These are phyloP conservation scores for Thalassophryne amazonica DNA, from an alignment of 2,797 vertebrate genomes.

Conservation along the genomic window DNA sequence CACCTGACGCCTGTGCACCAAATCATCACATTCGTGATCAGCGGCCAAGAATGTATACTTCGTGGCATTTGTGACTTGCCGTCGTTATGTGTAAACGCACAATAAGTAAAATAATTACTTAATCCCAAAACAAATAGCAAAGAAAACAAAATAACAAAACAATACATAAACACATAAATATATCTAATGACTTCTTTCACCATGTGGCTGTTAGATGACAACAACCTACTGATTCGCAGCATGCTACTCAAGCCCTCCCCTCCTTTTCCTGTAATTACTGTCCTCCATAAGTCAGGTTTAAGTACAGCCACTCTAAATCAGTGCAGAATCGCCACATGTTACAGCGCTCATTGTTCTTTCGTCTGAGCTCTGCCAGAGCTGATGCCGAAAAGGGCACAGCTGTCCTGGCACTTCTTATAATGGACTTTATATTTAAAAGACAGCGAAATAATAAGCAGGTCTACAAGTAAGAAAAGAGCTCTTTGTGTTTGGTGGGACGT, in stretches of 20 bases:
- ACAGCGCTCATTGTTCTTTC: slow-evolving; percentile 64
- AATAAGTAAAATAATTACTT: too few species aligned
- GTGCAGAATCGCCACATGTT: slow-evolving; percentile 43
- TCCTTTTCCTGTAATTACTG: slow-evolving; percentile 60
- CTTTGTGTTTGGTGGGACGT: slow-evolving; percentile 61
- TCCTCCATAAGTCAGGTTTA: slow-evolving; percentile 63
- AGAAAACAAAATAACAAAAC: too few species aligned
- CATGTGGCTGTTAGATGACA: slow-evolving; percentile 61
- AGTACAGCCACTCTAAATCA: slow-evolving; percentile 69
- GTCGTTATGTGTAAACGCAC: too few species aligned
- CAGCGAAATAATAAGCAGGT: slow-evolving; percentile 71
- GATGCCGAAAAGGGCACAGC: slow-evolving; percentile 70
- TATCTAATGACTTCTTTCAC: slow-evolving; percentile 48
- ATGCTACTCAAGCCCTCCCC: slow-evolving; percentile 24
- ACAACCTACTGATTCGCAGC: slow-evolving; percentile 34
- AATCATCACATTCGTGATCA: too few species aligned
- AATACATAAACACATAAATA: too few species aligned
- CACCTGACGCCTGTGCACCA: too few species aligned
- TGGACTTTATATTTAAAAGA: slow-evolving; percentile 76
- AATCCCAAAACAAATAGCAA: too few species aligned
- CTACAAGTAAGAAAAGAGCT: slow-evolving; percentile 38
- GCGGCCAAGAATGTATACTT: too few species aligned
- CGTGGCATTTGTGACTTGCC: too few species aligned
- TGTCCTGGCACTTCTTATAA: slow-evolving; percentile 73
- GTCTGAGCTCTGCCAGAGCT: slow-evolving; percentile 60